A percentile compares a stretch with the other conserved stretches of the same genome.
Evolutionary conservation across 1,140 invertebrate genomes (phyloP).

Genomic region (Drosophila guanche): DNA sequence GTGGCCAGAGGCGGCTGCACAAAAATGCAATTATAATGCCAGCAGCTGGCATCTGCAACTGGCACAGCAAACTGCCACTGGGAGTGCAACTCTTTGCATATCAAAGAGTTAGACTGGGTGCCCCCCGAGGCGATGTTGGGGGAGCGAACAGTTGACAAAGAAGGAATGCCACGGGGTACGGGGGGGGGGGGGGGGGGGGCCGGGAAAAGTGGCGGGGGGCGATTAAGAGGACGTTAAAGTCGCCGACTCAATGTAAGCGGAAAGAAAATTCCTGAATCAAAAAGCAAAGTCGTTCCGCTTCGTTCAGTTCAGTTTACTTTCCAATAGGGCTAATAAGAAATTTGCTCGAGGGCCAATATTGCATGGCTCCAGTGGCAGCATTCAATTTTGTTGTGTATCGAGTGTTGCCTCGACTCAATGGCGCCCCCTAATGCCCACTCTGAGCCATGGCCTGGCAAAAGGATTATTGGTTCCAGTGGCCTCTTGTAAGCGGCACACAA

Average conservation of each 20-base stretch:
- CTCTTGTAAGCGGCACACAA: conserved; percentile 20
- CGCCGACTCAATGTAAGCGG: background rate
- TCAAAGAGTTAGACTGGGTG: conserved; percentile 22
- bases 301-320: background rate
- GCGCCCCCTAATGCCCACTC: conserved; percentile 3
- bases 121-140: conserved; percentile 10
- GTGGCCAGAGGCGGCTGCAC: conserved; percentile 20
- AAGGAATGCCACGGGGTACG: background rate
- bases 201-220: no score
- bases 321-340: conserved; percentile 16
- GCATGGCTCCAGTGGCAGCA: background rate
- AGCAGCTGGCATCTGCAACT: conserved; percentile 6
- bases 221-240: no score
- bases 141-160: background rate
- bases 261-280: no score
- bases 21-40: conserved; percentile 68
- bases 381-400: conserved; percentile 16
- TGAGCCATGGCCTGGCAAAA: background rate
- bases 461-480: conserved; percentile 32
- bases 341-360: conserved; percentile 9
- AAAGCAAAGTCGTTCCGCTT: no score
- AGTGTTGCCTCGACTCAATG: background rate
- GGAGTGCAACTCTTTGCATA: conserved; percentile 29
- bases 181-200: no score
- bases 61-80: conserved; percentile 10